Base-by-base conservation (phyloP, 2,888 invertebrate species). In the Rhopalosiphum nymphaeae region DNA sequence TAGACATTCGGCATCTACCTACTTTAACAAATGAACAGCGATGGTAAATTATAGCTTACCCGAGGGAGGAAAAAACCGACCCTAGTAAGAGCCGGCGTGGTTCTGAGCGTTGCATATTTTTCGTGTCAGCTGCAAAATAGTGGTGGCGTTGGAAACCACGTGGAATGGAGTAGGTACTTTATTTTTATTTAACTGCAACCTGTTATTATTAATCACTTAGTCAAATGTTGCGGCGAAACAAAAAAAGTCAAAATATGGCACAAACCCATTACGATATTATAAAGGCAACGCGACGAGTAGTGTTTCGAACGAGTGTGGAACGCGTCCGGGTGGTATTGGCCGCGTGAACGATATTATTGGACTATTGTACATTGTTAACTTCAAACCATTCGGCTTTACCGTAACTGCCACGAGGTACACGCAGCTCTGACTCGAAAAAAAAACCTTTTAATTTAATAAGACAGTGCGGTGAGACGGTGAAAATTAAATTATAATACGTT, bases 401-500 rank as follows among this genome's bases (percentile, higher is more conserved):
- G 36, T 21, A 25, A 78, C 36, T 36, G 9, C 3, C 3, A 3
- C 21, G 36, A 21, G 78, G 36, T 78, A 78, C 9, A 78, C 29
- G 46, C 16, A 11, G 44, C 26, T 85, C 1, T 26, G 11, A 7
- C 29, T 86, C 44, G 42, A 44, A 29, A 29, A 13, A 53, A 53
- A 86, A 86, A 86, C 86, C 86, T 86, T 86, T 86, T 86, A 49
- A 86, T 49, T 46, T 44, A 29, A 86, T 86, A 49, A 86, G 46
- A 86, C 46, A 13, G 16, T 29, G 7, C 46, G 16, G n/a, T 13
- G 5, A 86, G 86, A 49, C 86, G 46, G 1, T 46, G 49, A 86
- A 29, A 49, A 86, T 86, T 46, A 29, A 86, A 86, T 86, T 86
- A 49, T n/a, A 16, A 86, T 86, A 16, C 86, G 16, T 29, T 1